These are phyloP conservation scores for Dysdera silvatica DNA, from an alignment of 1,140 invertebrate species.

Conservation along the genomic window DNA sequence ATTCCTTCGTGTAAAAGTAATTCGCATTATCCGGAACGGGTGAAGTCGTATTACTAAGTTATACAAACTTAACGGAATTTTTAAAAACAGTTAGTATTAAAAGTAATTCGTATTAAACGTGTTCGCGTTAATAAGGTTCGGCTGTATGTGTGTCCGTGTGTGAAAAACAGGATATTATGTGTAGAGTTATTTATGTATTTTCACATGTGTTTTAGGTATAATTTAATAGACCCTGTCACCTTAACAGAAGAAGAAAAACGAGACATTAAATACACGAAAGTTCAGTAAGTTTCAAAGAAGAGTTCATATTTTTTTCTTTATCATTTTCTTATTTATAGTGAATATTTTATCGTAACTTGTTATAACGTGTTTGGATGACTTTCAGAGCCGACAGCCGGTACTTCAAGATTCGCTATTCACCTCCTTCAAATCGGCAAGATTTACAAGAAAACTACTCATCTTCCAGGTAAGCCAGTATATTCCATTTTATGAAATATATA, in stretches of 20 bases:
- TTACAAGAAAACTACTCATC: neutral
- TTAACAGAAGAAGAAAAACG: constrained; percentile 79
- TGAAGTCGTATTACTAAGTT: too few species aligned
- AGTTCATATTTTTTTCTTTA: neutral
- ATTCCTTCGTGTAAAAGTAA: too few species aligned
- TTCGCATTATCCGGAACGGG: too few species aligned
- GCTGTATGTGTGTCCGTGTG: too few species aligned
- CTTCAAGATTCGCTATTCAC: constrained; percentile 35
- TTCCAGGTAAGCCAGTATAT: constrained; percentile 22
- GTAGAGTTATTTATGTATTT: neutral
- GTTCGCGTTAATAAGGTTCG: too few species aligned
- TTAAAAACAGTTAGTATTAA: too few species aligned
- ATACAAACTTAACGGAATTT: too few species aligned
- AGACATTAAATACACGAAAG: constrained; percentile 87
- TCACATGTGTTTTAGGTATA: constrained; percentile 50
- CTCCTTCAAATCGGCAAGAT: constrained; percentile 19
- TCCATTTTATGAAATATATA: too few species aligned
- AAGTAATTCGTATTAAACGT: too few species aligned
- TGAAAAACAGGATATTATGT: neutral
- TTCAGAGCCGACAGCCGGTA: constrained; percentile 31
- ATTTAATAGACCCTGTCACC: constrained; percentile 75
- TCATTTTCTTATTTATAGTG: constrained; percentile 1
- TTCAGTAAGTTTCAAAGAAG: constrained; percentile 54
- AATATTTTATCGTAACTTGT: neutral
- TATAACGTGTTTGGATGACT: neutral